Conservation (phyloP, 2,797 vertebrate genomes). For the Crypturellus tataupa region DNA sequence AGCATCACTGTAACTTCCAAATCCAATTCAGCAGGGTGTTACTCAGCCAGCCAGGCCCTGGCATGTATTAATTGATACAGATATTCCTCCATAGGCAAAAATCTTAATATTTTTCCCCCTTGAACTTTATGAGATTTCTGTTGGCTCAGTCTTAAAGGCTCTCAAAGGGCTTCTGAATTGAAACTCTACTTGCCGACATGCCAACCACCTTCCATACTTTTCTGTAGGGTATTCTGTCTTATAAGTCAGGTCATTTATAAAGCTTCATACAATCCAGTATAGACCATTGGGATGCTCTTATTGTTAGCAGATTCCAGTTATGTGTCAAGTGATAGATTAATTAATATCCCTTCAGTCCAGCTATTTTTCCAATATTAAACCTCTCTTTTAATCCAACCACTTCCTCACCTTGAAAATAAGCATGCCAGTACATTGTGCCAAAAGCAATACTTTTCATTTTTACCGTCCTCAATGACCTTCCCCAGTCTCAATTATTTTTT, state of each 20-base stretch:
- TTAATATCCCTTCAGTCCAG: neutral
- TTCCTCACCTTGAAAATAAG: neutral
- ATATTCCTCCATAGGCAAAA: neutral
- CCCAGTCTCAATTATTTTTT: neutral
- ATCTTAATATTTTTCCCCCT: neutral
- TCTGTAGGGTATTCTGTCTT: neutral
- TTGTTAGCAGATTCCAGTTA: neutral
- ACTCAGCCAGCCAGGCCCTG: neutral
- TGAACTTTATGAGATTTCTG: neutral
- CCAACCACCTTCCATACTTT: neutral
- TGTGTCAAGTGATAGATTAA: neutral
- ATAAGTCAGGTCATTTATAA: neutral
- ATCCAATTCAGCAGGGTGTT: neutral
- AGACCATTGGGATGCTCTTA: neutral
- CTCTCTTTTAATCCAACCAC: neutral
- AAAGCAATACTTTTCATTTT: neutral
- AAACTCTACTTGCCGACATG: neutral
- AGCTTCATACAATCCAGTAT: neutral
- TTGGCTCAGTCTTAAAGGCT: neutral
- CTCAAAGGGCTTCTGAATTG: neutral
- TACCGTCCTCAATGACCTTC: neutral
- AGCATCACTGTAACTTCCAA: neutral
- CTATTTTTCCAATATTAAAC: neutral
- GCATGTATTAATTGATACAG: neutral
- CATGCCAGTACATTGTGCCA: neutral